Evolutionary conservation across 53 echinoderm and acorn worm species (phyloP).

Genomic region (Holothuria leucospilota): DNA sequence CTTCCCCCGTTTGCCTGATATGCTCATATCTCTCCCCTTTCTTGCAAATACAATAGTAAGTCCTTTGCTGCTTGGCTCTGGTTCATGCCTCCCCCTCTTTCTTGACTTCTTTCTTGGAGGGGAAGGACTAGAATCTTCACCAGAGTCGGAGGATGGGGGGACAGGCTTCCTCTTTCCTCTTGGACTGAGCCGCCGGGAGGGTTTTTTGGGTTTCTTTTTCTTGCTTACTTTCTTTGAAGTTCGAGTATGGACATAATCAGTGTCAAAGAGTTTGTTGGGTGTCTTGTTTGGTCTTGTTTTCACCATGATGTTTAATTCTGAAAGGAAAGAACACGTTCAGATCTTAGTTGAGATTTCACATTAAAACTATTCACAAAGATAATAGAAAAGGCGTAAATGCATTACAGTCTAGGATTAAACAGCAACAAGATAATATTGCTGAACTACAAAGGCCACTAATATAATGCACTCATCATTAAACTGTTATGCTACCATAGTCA

Average conservation of each 20-base stretch:
- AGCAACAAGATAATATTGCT: too few species aligned
- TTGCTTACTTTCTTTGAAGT: slow-evolving; percentile 13
- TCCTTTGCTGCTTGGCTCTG: slow-evolving; percentile 27
- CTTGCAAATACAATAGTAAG: slow-evolving; percentile 41
- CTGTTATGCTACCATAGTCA: too few species aligned
- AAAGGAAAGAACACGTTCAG: not conserved
- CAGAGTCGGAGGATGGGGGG: not conserved
- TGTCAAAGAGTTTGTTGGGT: slow-evolving; percentile 37
- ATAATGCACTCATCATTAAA: too few species aligned
- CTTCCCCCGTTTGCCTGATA: slow-evolving; percentile 21
- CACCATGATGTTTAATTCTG: slow-evolving; percentile 29
- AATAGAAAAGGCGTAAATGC: too few species aligned
- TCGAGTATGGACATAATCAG: slow-evolving; percentile 15
- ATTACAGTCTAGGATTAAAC: too few species aligned
- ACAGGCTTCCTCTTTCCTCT: not conserved
- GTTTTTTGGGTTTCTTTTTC: slow-evolving; percentile 33
- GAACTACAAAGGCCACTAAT: too few species aligned
- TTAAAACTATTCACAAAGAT: too few species aligned
- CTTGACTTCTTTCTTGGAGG: slow-evolving; percentile 23
- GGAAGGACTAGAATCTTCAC: not conserved
- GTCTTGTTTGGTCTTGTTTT: slow-evolving; percentile 40
- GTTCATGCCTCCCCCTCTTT: not conserved
- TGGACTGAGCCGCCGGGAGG: slow-evolving; percentile 22
- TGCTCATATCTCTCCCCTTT: slow-evolving; percentile 28
- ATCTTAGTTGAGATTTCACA: too few species aligned